Conservation (phyloP, 2,888 invertebrate species). For the Hyposoter didymator region DNA sequence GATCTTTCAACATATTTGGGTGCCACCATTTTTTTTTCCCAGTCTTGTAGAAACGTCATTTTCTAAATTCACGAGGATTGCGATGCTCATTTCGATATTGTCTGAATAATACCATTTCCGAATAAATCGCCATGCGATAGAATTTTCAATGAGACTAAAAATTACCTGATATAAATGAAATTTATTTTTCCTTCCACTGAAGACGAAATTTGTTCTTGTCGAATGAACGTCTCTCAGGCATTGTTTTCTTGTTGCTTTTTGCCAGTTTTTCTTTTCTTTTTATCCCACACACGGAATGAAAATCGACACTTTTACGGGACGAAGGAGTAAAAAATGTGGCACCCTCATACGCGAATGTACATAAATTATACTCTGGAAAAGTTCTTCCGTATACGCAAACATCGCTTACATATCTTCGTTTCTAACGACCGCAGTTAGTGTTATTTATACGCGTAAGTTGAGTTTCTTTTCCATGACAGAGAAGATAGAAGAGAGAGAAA, state of each 20-base stretch:
- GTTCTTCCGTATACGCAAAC: constrained; percentile 77
- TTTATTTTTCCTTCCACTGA: neutral
- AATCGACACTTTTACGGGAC: neutral
- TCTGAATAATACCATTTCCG: neutral
- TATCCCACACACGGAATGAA: neutral
- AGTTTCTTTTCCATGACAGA: constrained; percentile 25
- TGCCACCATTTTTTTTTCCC: neutral
- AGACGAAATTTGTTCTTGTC: neutral
- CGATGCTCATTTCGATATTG: neutral
- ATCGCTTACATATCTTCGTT: constrained; percentile 71
- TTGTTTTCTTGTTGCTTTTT: too few relatives aligned
- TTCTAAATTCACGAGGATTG: neutral
- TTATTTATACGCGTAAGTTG: constrained; percentile 41
- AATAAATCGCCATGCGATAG: neutral
- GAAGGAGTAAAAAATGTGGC: neutral
- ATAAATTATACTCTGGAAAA: constrained; percentile 67
- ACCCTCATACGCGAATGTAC: constrained; percentile 25
- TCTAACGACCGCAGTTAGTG: constrained; percentile 42
- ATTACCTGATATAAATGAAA: neutral
- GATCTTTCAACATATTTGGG: constrained; percentile 25
- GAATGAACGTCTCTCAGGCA: neutral
- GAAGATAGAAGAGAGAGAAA: constrained; percentile 18
- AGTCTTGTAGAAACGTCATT: neutral
- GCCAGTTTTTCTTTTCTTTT: too few relatives aligned
- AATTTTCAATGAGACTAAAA: neutral